Evolutionary conservation across 2,113 vertebrate species (phyloP), one percentile per base, ranked within the genome.

Genomic region (Odontesthes bonariensis): DNA sequence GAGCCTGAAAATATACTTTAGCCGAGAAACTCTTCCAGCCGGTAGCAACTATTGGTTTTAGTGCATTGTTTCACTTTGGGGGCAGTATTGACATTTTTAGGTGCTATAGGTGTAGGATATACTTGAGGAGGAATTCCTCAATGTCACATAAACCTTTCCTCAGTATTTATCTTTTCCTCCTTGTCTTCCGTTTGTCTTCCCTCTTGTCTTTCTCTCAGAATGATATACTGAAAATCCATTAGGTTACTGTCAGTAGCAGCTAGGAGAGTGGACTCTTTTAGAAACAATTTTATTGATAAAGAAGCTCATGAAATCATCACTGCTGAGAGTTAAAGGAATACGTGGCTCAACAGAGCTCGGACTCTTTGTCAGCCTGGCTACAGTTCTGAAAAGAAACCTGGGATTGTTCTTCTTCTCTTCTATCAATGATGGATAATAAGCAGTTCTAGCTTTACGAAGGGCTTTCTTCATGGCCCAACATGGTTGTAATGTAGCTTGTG

Each of bases 31-130:
- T 54, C 22, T 16, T 40, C 46, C 27, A n/a, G n/a, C n/a, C n/a
- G n/a, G n/a, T n/a, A n/a, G n/a, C n/a, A n/a, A n/a, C 32, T 4
- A 12, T 6, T 72, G 27, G 35, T 68, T 66, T 54, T 42, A 22
- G n/a, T 27, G 27, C 16, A 52, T 77, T 73, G 17, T 58, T 55
- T 46, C 1, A 35, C 68, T 81, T 38, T 63, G 12, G 23, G 19
- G 49, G 49, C 46, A 65, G 31, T 2, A 57, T 3, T 5, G 13
- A 8, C 27, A 64, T 10, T 23, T 62, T 74, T 20, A 10, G 19
- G 46, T 17, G 32, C 1, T 5, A 1, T 6, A 23, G n/a, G 6
- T 6, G 17, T 27, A 76, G 44, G n/a, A 61, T 73, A 73, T 12
- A 57, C 35, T 32, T 11, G 0, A 20, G 23, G 20, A 35, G 32